Percentiles rank a stretch among this genome's conserved stretches.
Evolutionary conservation across 2,113 vertebrate species (phyloP).

Genomic region (Leucopsar rothschildi): DNA sequence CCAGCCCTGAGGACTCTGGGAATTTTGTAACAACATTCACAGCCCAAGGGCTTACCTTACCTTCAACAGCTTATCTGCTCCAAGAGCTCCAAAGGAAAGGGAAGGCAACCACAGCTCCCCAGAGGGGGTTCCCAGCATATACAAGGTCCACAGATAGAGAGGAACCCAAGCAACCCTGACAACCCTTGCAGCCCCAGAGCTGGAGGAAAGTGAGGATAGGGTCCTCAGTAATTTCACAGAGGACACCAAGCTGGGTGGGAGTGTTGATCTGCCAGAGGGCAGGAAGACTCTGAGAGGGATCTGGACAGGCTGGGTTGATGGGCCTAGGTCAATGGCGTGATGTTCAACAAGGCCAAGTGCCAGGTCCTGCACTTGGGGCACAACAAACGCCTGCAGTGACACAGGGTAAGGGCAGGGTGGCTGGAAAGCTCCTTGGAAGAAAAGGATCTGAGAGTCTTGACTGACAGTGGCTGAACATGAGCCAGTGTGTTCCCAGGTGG

Average conservation of each 20-base stretch:
- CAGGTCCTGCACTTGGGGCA: background rate
- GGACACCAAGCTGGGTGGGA: background rate
- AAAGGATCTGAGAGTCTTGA: background rate
- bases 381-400: background rate
- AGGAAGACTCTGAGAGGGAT: background rate
- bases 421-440: background rate
- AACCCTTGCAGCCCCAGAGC: background rate
- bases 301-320: background rate
- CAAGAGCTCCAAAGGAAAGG: background rate
- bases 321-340: accelerated
- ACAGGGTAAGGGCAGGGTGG: no score
- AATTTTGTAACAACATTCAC: background rate
- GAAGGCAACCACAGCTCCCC: background rate
- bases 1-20: background rate
- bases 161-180: background rate
- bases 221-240: background rate
- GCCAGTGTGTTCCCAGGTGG: background rate
- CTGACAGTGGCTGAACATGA: background rate
- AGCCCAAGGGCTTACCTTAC: background rate
- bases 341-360: background rate
- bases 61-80: background rate
- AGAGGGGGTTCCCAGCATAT: background rate
- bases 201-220: background rate
- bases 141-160: background rate
- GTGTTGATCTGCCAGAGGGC: background rate